Evolutionary conservation across 2,888 invertebrate genomes (phyloP).

Genomic region (Euphydryas editha): DNA sequence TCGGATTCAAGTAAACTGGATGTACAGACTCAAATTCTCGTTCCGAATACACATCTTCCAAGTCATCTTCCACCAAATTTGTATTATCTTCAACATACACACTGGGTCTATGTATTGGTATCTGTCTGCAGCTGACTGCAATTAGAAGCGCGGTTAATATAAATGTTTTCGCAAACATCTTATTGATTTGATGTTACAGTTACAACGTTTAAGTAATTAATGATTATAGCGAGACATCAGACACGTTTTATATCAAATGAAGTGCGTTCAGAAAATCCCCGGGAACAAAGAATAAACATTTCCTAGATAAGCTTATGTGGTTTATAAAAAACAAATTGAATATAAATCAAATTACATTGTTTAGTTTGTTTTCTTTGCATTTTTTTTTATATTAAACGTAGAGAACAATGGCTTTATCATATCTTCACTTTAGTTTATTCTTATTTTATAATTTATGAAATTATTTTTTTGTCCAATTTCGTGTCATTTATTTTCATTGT

Average conservation of each 20-base stretch:
- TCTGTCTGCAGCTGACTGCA: slow-evolving; percentile 32
- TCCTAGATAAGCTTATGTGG: slow-evolving; percentile 3
- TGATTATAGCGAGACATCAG: slow-evolving; percentile 14
- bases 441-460: neutral
- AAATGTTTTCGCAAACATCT: slow-evolving; percentile 32
- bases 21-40: slow-evolving; percentile 36
- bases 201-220: slow-evolving; percentile 16
- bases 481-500: no score
- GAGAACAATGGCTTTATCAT: neutral
- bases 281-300: neutral
- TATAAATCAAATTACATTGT: neutral
- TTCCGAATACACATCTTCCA: slow-evolving; percentile 36
- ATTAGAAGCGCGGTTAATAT: slow-evolving; percentile 21
- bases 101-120: slow-evolving; percentile 13
- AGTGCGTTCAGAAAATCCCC: slow-evolving; percentile 29
- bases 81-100: slow-evolving; percentile 23
- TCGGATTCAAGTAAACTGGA: slow-evolving; percentile 34
- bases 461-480: neutral
- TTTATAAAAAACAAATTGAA: neutral
- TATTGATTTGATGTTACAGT: slow-evolving; percentile 11
- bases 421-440: neutral
- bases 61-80: slow-evolving; percentile 29
- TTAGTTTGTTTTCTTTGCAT: no score
- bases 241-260: slow-evolving; percentile 26
- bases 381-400: neutral